A percentile compares a stretch with the other conserved stretches of the same genome.
Evolutionary conservation across 2,797 vertebrate genomes (phyloP).

Genomic region (Hydrolagus colliei): DNA sequence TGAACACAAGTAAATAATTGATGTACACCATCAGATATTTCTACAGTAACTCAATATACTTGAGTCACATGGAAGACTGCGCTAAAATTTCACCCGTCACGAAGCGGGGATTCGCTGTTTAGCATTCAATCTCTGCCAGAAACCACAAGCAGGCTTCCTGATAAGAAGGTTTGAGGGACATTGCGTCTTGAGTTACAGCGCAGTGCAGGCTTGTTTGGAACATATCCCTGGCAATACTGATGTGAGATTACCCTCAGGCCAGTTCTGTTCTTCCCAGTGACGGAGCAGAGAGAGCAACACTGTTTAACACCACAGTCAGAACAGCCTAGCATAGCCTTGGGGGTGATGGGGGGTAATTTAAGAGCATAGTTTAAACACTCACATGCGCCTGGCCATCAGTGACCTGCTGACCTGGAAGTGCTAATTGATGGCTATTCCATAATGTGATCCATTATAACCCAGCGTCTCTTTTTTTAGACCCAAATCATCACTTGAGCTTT

Average conservation of each 20-base stretch:
- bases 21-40: constrained; percentile 7
- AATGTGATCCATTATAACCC: too few species aligned
- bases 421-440: too few species aligned
- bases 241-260: neutral
- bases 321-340: neutral
- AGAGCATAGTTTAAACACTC: too few species aligned
- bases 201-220: neutral
- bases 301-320: neutral
- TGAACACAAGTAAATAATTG: neutral
- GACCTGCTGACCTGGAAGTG: too few species aligned
- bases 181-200: neutral
- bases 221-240: neutral
- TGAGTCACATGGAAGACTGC: neutral
- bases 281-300: neutral
- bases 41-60: neutral
- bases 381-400: too few species aligned
- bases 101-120: neutral
- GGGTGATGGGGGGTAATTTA: neutral
- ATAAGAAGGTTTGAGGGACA: neutral
- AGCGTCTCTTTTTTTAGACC: too few species aligned
- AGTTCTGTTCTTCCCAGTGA: neutral
- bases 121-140: neutral
- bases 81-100: neutral
- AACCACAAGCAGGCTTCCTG: neutral
- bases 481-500: too few species aligned